These are phyloP conservation scores for Sebastiscus albofasciatus DNA, from an alignment of 2,797 vertebrate genomes.

Conservation along the genomic window DNA sequence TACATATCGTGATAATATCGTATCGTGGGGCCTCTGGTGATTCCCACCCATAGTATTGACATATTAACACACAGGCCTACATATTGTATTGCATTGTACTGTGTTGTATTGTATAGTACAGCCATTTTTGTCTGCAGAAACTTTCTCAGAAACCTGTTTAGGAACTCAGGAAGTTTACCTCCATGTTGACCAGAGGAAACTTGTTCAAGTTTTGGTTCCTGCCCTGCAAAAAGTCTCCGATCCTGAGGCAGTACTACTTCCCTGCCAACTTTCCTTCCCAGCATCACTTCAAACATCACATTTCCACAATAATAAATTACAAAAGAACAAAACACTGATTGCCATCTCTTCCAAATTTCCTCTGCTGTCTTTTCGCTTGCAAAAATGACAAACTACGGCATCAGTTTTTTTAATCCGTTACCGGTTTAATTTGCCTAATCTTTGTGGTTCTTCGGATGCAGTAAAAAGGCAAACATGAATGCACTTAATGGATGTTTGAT, in stretches of 20 bases:
- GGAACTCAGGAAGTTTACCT: not conserved
- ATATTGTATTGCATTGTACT: not conserved
- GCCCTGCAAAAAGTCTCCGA: not conserved
- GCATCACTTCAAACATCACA: not conserved
- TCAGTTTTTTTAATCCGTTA: not conserved
- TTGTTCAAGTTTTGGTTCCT: conserved; percentile 1
- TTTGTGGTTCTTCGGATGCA: not conserved
- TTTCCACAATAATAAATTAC: not conserved
- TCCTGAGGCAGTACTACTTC: not conserved
- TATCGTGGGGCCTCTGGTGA: too few species aligned
- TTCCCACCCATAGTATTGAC: too few species aligned
- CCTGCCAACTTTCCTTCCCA: not conserved
- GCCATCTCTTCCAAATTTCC: not conserved
- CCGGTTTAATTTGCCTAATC: not conserved
- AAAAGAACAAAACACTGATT: not conserved
- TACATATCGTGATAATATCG: too few species aligned
- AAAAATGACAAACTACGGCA: not conserved
- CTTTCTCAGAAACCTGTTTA: not conserved
- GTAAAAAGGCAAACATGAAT: not conserved
- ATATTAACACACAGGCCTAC: not conserved
- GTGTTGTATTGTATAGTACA: not conserved
- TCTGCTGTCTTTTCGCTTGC: not conserved
- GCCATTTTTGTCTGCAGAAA: not conserved
- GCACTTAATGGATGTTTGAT: not conserved
- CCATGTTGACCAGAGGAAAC: not conserved